phyloP scores from a whole-genome alignment of 2,888 invertebrate genomes.

The Latrodectus hesperus region DNA sequence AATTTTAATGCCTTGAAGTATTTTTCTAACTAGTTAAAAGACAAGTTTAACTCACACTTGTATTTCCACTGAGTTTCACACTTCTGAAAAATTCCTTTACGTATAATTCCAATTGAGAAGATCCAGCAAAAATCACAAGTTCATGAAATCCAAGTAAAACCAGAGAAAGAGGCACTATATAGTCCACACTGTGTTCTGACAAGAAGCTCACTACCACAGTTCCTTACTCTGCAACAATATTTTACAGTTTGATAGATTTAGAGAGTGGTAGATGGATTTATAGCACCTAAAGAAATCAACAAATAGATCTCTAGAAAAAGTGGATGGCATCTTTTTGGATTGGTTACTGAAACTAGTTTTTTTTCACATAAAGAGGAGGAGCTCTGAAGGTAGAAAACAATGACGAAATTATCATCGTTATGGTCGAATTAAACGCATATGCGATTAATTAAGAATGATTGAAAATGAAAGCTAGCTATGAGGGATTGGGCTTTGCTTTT shows the following conservation, averaged over 20 bases:
- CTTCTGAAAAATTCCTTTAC: not conserved
- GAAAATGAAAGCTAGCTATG: constrained; percentile 12
- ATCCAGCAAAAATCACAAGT: not conserved
- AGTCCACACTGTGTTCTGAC: not conserved
- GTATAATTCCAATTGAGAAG: not conserved
- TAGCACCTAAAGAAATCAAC: constrained; percentile 36
- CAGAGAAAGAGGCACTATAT: too few relatives aligned
- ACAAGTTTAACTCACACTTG: too few relatives aligned
- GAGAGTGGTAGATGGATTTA: constrained; percentile 39
- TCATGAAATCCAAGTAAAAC: too few relatives aligned
- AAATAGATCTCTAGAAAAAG: constrained; percentile 16
- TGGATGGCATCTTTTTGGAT: constrained; percentile 6
- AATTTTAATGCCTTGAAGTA: too few relatives aligned
- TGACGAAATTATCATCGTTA: constrained; percentile 48
- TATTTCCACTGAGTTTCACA: too few relatives aligned
- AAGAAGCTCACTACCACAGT: constrained; percentile 8
- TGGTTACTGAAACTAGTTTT: constrained; percentile 42
- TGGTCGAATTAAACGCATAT: constrained; percentile 27
- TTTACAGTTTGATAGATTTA: constrained; percentile 26
- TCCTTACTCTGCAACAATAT: not conserved
- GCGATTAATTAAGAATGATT: constrained; percentile 44
- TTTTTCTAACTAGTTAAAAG: too few relatives aligned
- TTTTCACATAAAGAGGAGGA: constrained; percentile 6
- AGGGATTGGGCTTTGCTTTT: constrained; percentile 6
- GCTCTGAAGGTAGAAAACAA: not conserved